Percentiles rank a stretch among this genome's conserved stretches.
phyloP scores from a whole-genome alignment of 1,140 invertebrate species.

The Harpegnathos saltator region DNA sequence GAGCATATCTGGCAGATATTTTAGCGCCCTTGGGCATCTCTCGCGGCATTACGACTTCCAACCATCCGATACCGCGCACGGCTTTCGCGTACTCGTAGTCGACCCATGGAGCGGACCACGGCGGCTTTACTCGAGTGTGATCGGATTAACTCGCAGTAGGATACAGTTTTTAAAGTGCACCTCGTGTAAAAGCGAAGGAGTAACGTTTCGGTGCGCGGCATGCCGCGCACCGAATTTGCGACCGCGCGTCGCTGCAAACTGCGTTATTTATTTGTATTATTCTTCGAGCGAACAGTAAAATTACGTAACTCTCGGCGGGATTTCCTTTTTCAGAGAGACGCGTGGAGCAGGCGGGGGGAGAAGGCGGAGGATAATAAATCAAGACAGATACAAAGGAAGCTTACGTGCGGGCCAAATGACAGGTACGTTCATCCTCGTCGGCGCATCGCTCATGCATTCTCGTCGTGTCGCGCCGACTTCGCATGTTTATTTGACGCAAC shows the following conservation, averaged over 20 bases:
- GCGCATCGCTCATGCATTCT: too few species aligned
- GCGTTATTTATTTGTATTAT: too few species aligned
- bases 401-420: too few species aligned
- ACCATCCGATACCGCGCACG: constrained; percentile 26
- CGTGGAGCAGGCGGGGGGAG: too few species aligned
- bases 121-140: constrained; percentile 29
- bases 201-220: not conserved
- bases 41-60: constrained; percentile 29
- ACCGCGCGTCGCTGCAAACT: not conserved
- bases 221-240: not conserved
- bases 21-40: constrained; percentile 14
- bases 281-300: too few species aligned
- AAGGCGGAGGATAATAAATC: too few species aligned
- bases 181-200: not conserved
- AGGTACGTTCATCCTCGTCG: too few species aligned
- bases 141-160: constrained; percentile 42
- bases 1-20: constrained; percentile 46
- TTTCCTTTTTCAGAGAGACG: too few species aligned
- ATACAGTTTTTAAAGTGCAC: constrained; percentile 17
- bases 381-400: too few species aligned
- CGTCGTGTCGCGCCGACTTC: too few species aligned
- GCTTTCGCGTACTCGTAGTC: constrained; percentile 22
- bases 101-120: not conserved
- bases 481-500: too few species aligned
- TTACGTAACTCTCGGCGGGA: too few species aligned